These are phyloP conservation scores for Epicauta chinensis DNA, from an alignment of 1,140 invertebrate species.

Conservation along the genomic window DNA sequence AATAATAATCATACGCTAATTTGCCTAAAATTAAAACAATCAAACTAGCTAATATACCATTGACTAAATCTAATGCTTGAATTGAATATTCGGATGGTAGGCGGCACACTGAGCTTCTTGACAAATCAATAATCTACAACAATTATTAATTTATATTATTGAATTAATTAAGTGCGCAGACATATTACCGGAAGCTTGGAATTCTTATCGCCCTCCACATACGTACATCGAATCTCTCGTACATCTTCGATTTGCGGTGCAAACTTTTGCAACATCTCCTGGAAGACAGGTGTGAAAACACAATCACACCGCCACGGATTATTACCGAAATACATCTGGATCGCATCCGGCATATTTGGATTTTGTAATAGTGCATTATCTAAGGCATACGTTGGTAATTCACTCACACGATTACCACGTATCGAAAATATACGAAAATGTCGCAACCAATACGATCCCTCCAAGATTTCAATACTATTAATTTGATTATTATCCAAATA, in stretches of 20 bases:
- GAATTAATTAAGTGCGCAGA: neutral
- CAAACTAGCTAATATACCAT: conserved; percentile 57
- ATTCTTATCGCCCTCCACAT: conserved; percentile 51
- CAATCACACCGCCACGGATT: conserved; percentile 82
- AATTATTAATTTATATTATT: neutral
- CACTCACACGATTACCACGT: conserved; percentile 63
- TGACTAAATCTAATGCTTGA: conserved; percentile 63
- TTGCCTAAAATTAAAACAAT: conserved; percentile 67
- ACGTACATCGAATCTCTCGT: conserved; percentile 57
- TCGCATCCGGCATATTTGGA: conserved; percentile 53
- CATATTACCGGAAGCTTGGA: conserved; percentile 52
- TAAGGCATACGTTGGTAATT: conserved; percentile 68
- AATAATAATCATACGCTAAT: conserved; percentile 73
- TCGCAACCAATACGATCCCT: conserved; percentile 69
- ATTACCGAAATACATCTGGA: conserved; percentile 56
- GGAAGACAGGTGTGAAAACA: conserved; percentile 66
- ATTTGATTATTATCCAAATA: conserved; percentile 72
- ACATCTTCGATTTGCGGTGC: conserved; percentile 59
- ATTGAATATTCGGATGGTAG: conserved; percentile 48
- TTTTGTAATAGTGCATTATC: conserved; percentile 71
- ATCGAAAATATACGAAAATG: conserved; percentile 68
- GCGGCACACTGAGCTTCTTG: conserved; percentile 60
- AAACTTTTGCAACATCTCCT: conserved; percentile 65
- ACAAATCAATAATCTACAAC: conserved; percentile 61
- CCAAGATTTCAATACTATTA: conserved; percentile 60